Percentiles rank a stretch among this genome's conserved stretches.
Conservation (phyloP, 1,140 invertebrate genomes). For the Trialeurodes vaporariorum region DNA sequence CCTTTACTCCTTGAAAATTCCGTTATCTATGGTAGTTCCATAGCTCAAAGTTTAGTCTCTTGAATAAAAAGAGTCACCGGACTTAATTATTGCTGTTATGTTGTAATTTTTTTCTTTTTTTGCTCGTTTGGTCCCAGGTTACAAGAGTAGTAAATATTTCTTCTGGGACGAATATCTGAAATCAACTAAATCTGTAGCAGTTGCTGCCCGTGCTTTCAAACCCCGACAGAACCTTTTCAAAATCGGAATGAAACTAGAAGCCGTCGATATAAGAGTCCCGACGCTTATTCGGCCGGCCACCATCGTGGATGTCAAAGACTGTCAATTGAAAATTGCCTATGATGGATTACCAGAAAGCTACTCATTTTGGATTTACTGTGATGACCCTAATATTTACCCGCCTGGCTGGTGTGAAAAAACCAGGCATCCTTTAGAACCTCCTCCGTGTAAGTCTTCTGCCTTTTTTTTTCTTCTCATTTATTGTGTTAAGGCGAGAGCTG, state of each 20-base stretch:
- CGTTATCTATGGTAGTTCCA: too few relatives aligned
- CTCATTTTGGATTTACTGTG: constrained; percentile 82
- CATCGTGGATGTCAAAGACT: constrained; percentile 59
- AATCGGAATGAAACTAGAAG: constrained; percentile 61
- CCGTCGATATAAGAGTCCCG: constrained; percentile 74
- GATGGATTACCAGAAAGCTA: constrained; percentile 82
- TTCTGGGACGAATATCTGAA: constrained; percentile 73
- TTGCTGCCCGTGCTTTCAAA: constrained; percentile 74
- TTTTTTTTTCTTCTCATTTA: too few relatives aligned
- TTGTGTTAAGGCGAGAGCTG: too few relatives aligned
- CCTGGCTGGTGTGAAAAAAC: constrained; percentile 82
- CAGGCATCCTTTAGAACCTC: constrained; percentile 71
- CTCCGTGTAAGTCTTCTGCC: constrained; percentile 51
- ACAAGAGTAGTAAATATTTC: constrained; percentile 54
- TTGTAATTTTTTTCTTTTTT: too few relatives aligned
- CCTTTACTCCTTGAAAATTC: too few relatives aligned
- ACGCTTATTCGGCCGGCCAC: constrained; percentile 75
- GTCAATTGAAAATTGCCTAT: constrained; percentile 73
- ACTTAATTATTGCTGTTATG: neutral
- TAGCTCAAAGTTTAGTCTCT: too few relatives aligned
- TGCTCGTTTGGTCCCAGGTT: constrained; percentile 40
- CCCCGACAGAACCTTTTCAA: constrained; percentile 63
- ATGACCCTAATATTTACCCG: constrained; percentile 81
- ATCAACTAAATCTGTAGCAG: constrained; percentile 58
- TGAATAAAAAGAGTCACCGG: too few relatives aligned